Conservation (phyloP, 2,888 invertebrate genomes). For the Aplocera efformata region DNA sequence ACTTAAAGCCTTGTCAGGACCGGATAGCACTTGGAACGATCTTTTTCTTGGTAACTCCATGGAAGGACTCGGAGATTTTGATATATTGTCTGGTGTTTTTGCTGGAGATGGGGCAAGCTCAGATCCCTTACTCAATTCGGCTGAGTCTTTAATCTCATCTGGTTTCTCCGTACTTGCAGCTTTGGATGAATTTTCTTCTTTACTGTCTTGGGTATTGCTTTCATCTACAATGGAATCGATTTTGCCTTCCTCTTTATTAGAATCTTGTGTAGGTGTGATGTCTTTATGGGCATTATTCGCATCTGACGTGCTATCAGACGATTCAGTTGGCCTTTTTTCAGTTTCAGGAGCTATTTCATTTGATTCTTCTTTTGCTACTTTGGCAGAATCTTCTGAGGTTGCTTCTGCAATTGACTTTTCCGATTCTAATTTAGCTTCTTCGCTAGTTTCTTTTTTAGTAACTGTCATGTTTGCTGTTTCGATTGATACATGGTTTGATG, state of each 20-base stretch:
- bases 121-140: slow-evolving; percentile 28
- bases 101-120: slow-evolving; percentile 24
- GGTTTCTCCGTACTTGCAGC: slow-evolving; percentile 20
- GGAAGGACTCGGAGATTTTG: slow-evolving; percentile 34
- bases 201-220: slow-evolving; percentile 21
- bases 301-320: slow-evolving; percentile 7
- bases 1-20: slow-evolving; percentile 50
- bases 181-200: slow-evolving; percentile 18
- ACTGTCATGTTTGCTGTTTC: slow-evolving; percentile 64
- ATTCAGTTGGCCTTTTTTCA: slow-evolving; percentile 17
- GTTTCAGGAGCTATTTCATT: slow-evolving; percentile 18
- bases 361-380: slow-evolving; percentile 8
- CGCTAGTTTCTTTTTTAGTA: slow-evolving; percentile 53
- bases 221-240: slow-evolving; percentile 16
- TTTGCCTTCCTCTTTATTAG: slow-evolving; percentile 16
- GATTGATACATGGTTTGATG: slow-evolving; percentile 69
- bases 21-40: slow-evolving; percentile 69
- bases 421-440: slow-evolving; percentile 37
- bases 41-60: slow-evolving; percentile 59
- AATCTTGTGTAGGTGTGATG: slow-evolving; percentile 10
- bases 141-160: slow-evolving; percentile 24
- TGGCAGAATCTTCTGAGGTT: slow-evolving; percentile 11
- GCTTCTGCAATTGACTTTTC: slow-evolving; percentile 28
- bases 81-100: slow-evolving; percentile 23
- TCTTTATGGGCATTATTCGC: slow-evolving; percentile 5